Percentiles rank a stretch among this genome's conserved stretches.
Evolutionary conservation across 2,888 invertebrate species (phyloP).

Genomic region (Lasioglossum marginatum): DNA sequence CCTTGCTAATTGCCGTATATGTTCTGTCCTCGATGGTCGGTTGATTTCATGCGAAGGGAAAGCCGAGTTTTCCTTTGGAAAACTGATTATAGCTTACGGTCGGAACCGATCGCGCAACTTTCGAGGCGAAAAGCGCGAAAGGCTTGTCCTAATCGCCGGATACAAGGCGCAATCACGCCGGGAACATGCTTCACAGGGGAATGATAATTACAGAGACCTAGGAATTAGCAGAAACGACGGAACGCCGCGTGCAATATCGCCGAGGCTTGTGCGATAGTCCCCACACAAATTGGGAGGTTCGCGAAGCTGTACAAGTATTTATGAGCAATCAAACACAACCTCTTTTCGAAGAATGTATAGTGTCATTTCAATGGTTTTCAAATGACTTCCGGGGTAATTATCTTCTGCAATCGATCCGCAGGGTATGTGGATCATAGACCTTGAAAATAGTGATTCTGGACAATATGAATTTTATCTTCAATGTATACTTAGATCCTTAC

Average conservation of each 20-base stretch:
- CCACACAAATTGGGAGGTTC: background rate
- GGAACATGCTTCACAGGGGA: background rate
- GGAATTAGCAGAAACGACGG: background rate
- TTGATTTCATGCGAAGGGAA: constrained; percentile 36
- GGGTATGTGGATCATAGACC: background rate
- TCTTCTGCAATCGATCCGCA: background rate
- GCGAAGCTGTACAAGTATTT: background rate
- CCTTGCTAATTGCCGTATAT: background rate
- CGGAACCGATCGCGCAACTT: constrained; percentile 24
- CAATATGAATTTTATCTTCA: background rate
- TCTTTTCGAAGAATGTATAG: background rate
- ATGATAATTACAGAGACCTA: background rate
- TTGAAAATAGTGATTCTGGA: background rate
- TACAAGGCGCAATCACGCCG: background rate
- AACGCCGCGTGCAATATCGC: background rate
- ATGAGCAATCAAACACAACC: background rate
- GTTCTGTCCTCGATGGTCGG: background rate
- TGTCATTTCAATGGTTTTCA: background rate
- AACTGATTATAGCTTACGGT: constrained; percentile 42
- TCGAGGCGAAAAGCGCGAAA: constrained; percentile 4
- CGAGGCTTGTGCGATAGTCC: background rate
- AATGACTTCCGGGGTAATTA: background rate
- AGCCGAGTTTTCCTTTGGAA: constrained; percentile 7
- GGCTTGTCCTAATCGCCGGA: constrained; percentile 25
- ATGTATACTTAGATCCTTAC: too few species aligned